These are phyloP conservation scores for Theonella swinhoei DNA, from an alignment of 37 sponge, comb jelly and placozoan genomes.

Conservation along the genomic window DNA sequence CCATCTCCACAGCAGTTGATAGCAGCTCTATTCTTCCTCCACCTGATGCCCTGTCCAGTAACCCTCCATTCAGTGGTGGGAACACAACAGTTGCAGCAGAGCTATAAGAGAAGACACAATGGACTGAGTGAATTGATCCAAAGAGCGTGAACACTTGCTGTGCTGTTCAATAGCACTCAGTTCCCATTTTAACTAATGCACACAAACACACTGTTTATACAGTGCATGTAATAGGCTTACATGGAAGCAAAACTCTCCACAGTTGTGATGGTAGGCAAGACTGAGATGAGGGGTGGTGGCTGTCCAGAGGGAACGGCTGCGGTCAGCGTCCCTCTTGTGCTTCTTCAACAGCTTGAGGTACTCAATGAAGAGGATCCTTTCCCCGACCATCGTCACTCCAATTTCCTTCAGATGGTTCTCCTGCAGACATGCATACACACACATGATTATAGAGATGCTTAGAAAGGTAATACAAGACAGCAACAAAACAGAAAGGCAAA, in stretches of 20 bases:
- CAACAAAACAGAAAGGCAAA: too few species aligned
- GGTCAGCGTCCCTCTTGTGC: slow-evolving; percentile 83
- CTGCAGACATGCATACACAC: slow-evolving; percentile 8
- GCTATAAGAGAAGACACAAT: slow-evolving; percentile 40
- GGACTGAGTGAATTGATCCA: neutral
- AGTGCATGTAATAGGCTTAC: slow-evolving; percentile 32
- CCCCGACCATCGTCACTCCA: slow-evolving; percentile 66
- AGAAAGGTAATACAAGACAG: too few species aligned
- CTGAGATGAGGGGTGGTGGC: slow-evolving; percentile 73
- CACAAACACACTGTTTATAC: too few species aligned
- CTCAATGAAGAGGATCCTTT: slow-evolving; percentile 75
- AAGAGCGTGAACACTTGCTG: too few species aligned
- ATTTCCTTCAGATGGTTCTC: slow-evolving; percentile 83
- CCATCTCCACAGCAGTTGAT: slow-evolving; percentile 84
- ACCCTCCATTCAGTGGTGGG: slow-evolving; percentile 79
- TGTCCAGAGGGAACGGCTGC: slow-evolving; percentile 79
- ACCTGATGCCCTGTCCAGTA: slow-evolving; percentile 87
- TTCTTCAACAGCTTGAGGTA: slow-evolving; percentile 84
- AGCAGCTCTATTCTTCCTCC: slow-evolving; percentile 76
- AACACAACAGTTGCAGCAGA: slow-evolving; percentile 79
- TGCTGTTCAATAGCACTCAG: too few species aligned
- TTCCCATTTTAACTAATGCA: too few species aligned
- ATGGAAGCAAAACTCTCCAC: slow-evolving; percentile 55
- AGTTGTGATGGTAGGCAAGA: slow-evolving; percentile 76
- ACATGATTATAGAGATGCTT: too few species aligned